These are phyloP conservation scores for Athalia cordata DNA, from an alignment of 2,888 invertebrate genomes.

Conservation along the genomic window DNA sequence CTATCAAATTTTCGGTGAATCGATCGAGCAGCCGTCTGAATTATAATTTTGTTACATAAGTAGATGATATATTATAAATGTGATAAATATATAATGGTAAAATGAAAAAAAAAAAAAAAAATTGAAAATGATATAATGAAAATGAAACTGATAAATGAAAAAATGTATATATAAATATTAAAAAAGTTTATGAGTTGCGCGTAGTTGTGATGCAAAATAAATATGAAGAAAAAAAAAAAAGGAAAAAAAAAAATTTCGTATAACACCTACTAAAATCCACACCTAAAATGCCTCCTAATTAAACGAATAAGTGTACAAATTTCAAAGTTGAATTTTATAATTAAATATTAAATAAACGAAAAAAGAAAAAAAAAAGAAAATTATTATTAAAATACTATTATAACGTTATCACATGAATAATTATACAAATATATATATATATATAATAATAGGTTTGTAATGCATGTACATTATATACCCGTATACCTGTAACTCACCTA, in stretches of 20 bases:
- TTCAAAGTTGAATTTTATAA: constrained; percentile 20
- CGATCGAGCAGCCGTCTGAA: too few species aligned
- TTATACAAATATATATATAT: constrained; percentile 23
- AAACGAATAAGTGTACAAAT: constrained; percentile 34
- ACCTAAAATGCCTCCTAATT: constrained; percentile 60
- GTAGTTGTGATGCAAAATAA: constrained; percentile 48
- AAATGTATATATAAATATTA: constrained; percentile 37
- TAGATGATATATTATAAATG: background rate
- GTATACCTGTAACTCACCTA: too few species aligned
- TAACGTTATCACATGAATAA: constrained; percentile 20
- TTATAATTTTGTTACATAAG: background rate
- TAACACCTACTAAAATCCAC: constrained; percentile 54
- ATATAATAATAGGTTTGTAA: constrained; percentile 2
- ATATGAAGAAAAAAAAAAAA: constrained; percentile 52
- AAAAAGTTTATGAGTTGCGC: constrained; percentile 47
- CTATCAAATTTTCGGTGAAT: too few species aligned
- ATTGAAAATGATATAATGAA: too few species aligned
- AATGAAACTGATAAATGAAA: background rate
- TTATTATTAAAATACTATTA: background rate
- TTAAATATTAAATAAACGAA: constrained; percentile 11
- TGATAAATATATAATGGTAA: background rate
- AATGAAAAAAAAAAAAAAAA: too few species aligned
- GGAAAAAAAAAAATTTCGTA: constrained; percentile 61
- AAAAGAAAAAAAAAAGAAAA: background rate
- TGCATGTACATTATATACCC: too few species aligned